Evolutionary conservation across 2,797 vertebrate genomes (phyloP).

Genomic region (Phrynocephalus guinanensis): DNA sequence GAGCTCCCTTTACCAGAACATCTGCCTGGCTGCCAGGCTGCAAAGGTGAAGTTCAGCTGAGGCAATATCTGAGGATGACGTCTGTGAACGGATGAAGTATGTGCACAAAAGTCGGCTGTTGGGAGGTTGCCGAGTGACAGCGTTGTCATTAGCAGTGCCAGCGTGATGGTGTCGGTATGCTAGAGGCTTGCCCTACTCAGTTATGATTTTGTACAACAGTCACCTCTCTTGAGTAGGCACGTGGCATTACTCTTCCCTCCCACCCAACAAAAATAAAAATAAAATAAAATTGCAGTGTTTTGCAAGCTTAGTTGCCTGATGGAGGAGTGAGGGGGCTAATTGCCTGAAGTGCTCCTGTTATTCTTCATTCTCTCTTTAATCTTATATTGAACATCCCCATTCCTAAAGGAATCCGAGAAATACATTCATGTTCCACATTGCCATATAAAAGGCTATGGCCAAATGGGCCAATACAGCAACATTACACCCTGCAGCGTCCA

Average conservation of each 20-base stretch:
- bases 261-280: background rate
- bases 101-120: slow-evolving; percentile 55
- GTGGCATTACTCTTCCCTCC: slow-evolving; percentile 55
- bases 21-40: slow-evolving; percentile 69
- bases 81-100: slow-evolving; percentile 64
- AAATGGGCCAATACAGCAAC: slow-evolving; percentile 29
- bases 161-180: slow-evolving; percentile 61
- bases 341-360: slow-evolving; percentile 54
- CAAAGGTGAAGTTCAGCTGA: slow-evolving; percentile 63
- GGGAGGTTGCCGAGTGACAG: slow-evolving; percentile 64
- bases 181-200: slow-evolving; percentile 59
- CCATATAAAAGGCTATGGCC: slow-evolving; percentile 31
- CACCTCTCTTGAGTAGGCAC: slow-evolving; percentile 47
- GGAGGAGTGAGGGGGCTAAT: slow-evolving; percentile 45
- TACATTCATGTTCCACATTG: slow-evolving; percentile 61
- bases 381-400: slow-evolving; percentile 63
- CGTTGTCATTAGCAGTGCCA: slow-evolving; percentile 64
- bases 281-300: slow-evolving; percentile 43
- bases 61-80: slow-evolving; percentile 70
- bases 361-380: slow-evolving; percentile 61
- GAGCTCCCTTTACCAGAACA: slow-evolving; percentile 75
- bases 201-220: slow-evolving; percentile 56
- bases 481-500: slow-evolving; percentile 48
- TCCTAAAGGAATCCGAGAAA: slow-evolving; percentile 63
- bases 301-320: slow-evolving; percentile 59